phyloP scores from a whole-genome alignment of 2,797 vertebrate genomes.

The Triplophysa yarkandensis region DNA sequence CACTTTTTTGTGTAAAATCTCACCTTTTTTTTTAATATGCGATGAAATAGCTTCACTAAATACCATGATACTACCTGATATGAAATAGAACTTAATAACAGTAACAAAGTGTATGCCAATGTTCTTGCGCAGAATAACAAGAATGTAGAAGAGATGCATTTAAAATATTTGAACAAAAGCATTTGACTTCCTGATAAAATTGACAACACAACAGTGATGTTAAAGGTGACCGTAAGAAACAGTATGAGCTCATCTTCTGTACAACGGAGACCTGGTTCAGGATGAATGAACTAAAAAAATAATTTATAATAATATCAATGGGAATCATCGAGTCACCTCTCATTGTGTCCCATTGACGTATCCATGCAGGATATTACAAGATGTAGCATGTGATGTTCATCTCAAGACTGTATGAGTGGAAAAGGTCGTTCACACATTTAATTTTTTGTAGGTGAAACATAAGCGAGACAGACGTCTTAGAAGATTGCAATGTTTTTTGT shows the following conservation, averaged over 20 bases:
- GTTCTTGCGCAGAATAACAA: not conserved
- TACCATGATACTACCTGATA: not conserved
- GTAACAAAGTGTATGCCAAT: too few species aligned
- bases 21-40: not conserved
- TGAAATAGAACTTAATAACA: not conserved
- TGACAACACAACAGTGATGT: not conserved
- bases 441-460: not conserved
- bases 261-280: not conserved
- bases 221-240: not conserved
- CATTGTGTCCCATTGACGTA: not conserved
- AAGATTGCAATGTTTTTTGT: too few species aligned
- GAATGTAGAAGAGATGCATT: too few species aligned
- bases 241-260: not conserved
- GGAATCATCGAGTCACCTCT: not conserved
- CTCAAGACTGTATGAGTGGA: not conserved
- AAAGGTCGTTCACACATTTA: not conserved
- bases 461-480: too few species aligned
- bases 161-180: not conserved
- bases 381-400: slow-evolving; percentile 13
- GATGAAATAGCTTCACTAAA: not conserved
- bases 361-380: slow-evolving; percentile 9
- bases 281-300: not conserved
- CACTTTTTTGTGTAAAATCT: not conserved
- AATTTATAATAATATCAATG: not conserved
- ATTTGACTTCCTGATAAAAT: not conserved